These are phyloP conservation scores for Gonioctena quinquepunctata DNA, from an alignment of 1,140 invertebrate species.

Conservation along the genomic window DNA sequence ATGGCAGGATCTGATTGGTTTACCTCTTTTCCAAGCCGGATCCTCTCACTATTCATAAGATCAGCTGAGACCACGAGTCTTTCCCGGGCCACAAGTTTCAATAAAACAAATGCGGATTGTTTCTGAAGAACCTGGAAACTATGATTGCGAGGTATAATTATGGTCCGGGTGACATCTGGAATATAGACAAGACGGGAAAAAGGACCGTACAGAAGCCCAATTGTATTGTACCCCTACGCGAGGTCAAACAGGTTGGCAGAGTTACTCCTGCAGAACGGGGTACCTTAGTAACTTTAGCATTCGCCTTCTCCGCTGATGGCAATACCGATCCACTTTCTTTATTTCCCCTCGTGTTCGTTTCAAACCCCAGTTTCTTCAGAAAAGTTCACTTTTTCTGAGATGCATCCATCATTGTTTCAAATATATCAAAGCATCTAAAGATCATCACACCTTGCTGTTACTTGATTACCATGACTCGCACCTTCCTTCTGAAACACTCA, in stretches of 20 bases:
- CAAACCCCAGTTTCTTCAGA: no score
- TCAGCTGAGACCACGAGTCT: slow-evolving; percentile 46
- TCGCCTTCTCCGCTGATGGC: neutral
- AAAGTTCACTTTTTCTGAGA: no score
- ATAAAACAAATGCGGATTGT: slow-evolving; percentile 52
- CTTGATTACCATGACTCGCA: no score
- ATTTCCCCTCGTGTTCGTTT: neutral
- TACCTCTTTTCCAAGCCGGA: neutral
- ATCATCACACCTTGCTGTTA: no score
- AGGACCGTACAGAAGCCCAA: slow-evolving; percentile 55
- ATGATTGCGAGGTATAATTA: slow-evolving; percentile 46
- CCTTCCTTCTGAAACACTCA: no score
- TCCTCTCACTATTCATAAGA: neutral
- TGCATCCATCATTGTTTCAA: no score
- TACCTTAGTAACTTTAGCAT: neutral
- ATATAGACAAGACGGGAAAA: slow-evolving; percentile 55
- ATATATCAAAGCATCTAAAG: no score
- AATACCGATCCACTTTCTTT: no score
- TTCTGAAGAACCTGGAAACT: slow-evolving; percentile 55
- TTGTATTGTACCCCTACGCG: no score
- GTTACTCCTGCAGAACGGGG: neutral
- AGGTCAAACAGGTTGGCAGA: neutral
- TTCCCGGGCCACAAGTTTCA: slow-evolving; percentile 57
- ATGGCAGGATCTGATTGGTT: neutral
- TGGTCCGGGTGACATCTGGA: slow-evolving; percentile 24